Conservation (phyloP, 2,888 invertebrate genomes). For the Osmoderma eremita region DNA sequence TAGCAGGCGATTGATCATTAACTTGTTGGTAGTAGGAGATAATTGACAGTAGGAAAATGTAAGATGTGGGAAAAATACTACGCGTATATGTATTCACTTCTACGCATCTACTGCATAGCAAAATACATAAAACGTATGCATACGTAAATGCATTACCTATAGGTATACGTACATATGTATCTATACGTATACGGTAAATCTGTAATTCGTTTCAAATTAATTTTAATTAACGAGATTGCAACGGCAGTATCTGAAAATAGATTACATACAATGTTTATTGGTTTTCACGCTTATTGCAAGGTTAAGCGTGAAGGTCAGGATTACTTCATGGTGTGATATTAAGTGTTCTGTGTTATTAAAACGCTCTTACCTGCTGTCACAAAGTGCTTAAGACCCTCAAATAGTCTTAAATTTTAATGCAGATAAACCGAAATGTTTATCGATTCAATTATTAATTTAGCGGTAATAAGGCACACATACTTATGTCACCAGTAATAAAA, state of each 20-base stretch:
- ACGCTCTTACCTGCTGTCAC: neutral
- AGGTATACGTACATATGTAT: constrained; percentile 4
- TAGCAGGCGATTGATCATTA: constrained; percentile 42
- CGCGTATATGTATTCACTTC: neutral
- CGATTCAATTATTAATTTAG: too few relatives aligned
- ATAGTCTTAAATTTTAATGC: too few relatives aligned
- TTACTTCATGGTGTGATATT: neutral
- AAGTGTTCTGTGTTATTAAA: neutral
- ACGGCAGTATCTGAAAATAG: constrained; percentile 8
- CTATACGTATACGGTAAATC: constrained; percentile 17
- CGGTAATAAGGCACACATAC: too few relatives aligned
- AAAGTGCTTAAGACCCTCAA: neutral
- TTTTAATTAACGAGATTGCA: constrained; percentile 7
- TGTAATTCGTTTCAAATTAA: constrained; percentile 8
- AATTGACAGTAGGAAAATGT: constrained; percentile 39
- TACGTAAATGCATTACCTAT: neutral
- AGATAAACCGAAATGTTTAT: too few relatives aligned
- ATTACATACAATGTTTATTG: constrained; percentile 6
- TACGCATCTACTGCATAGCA: neutral
- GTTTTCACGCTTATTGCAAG: neutral
- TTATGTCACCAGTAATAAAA: too few relatives aligned
- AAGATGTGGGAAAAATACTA: constrained; percentile 29
- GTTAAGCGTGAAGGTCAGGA: constrained; percentile 4
- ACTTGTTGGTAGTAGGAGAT: constrained; percentile 42
- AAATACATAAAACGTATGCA: neutral